These are phyloP conservation scores for Lochmaea capreae DNA, from an alignment of 2,888 invertebrate genomes.

Conservation along the genomic window DNA sequence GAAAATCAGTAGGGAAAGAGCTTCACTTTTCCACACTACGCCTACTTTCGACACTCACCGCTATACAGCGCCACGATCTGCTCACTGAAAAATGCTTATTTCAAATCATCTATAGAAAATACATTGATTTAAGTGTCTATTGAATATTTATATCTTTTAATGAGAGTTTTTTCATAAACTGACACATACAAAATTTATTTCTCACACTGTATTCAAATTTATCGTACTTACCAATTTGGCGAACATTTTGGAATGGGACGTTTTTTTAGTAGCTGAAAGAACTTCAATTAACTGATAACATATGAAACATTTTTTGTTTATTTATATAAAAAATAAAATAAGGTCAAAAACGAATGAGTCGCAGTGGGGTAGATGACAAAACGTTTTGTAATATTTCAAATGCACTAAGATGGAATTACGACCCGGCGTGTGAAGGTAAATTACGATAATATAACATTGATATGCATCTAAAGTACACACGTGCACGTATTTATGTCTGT, in stretches of 20 bases:
- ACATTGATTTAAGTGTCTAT: too few species aligned
- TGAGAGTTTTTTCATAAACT: too few species aligned
- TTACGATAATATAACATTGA: slow-evolving; percentile 18
- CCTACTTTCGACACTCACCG: too few species aligned
- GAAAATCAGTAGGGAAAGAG: too few species aligned
- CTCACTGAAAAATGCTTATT: too few species aligned
- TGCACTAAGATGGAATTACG: neutral
- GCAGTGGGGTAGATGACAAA: slow-evolving; percentile 24
- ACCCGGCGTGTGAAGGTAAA: slow-evolving; percentile 19
- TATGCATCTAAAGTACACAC: slow-evolving; percentile 12
- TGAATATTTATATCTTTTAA: too few species aligned
- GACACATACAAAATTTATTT: neutral
- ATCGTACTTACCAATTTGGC: slow-evolving; percentile 15
- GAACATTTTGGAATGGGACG: slow-evolving; percentile 2
- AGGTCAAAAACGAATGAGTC: slow-evolving; percentile 1
- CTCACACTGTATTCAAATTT: neutral
- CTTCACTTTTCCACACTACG: too few species aligned
- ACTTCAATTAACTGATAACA: slow-evolving; percentile 3
- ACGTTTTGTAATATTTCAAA: slow-evolving; percentile 15
- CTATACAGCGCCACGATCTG: too few species aligned
- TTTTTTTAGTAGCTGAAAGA: neutral
- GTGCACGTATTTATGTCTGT: slow-evolving; percentile 13
- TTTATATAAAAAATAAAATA: slow-evolving; percentile 20
- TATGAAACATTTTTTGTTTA: neutral
- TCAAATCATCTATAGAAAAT: too few species aligned